These are phyloP conservation scores for Diaphora mendica DNA, from an alignment of 2,888 invertebrate species.

Conservation along the genomic window DNA sequence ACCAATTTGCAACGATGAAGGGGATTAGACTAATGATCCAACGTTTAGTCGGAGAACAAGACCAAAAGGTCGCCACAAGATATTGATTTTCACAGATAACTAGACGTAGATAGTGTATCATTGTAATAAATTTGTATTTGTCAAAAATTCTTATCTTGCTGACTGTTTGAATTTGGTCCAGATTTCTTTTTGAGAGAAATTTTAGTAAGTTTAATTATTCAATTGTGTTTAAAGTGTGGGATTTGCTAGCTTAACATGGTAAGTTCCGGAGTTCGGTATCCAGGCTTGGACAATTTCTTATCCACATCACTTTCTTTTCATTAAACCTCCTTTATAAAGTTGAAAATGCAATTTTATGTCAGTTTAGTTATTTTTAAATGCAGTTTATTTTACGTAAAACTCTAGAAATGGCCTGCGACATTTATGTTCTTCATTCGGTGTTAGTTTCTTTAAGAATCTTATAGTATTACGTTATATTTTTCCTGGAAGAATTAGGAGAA, in stretches of 20 bases:
- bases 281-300: not conserved
- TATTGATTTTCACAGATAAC: not conserved
- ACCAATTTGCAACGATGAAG: conserved; percentile 5
- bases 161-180: not conserved
- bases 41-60: not conserved
- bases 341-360: not conserved
- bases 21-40: conserved; percentile 12
- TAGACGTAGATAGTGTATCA: not conserved
- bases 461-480: not conserved
- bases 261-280: not conserved
- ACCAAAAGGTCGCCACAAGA: conserved; percentile 8
- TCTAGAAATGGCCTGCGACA: not conserved
- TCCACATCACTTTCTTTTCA: not conserved
- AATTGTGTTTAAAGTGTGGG: not conserved
- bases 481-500: not conserved
- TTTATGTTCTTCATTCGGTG: not conserved
- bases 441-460: not conserved
- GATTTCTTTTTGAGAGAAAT: not conserved
- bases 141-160: not conserved
- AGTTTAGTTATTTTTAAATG: not conserved
- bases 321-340: not conserved
- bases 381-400: not conserved
- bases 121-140: conserved; percentile 3
- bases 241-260: not conserved
- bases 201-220: not conserved